Evolutionary conservation across 1,140 invertebrate genomes (phyloP).

Genomic region (Heliothis subflexa): DNA sequence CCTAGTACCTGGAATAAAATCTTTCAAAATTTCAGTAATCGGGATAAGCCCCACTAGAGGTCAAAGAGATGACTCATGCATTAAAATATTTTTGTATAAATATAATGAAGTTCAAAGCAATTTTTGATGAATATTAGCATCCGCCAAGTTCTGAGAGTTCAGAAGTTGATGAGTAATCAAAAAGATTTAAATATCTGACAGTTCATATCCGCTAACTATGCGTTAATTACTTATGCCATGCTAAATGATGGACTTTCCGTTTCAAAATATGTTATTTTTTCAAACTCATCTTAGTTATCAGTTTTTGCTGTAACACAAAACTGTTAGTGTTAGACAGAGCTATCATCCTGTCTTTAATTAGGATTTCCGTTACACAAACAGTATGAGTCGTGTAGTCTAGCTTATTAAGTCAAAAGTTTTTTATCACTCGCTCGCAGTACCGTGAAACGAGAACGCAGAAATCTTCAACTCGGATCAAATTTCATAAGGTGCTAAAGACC

Average conservation of each 20-base stretch:
- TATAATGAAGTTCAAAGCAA: too few species aligned
- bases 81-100: too few species aligned
- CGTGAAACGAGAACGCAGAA: slow-evolving; percentile 29
- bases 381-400: neutral
- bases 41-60: too few species aligned
- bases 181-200: neutral
- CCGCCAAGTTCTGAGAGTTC: neutral
- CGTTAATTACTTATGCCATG: neutral
- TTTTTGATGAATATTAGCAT: neutral
- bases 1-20: too few species aligned
- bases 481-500: slow-evolving; percentile 58
- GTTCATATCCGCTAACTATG: neutral
- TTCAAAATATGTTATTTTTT: neutral
- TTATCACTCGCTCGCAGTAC: neutral
- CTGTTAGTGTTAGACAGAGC: neutral
- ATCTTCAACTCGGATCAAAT: slow-evolving; percentile 55
- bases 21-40: too few species aligned
- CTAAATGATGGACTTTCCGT: neutral
- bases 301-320: slow-evolving; percentile 10
- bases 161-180: neutral
- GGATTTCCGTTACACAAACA: slow-evolving; percentile 36
- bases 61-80: too few species aligned
- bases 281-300: too few species aligned
- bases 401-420: slow-evolving; percentile 11
- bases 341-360: slow-evolving; percentile 22